Evolutionary conservation across 2,113 vertebrate species (phyloP), one percentile per base, ranked within the genome.

Genomic region (Cyprinodon brontotheroides): DNA sequence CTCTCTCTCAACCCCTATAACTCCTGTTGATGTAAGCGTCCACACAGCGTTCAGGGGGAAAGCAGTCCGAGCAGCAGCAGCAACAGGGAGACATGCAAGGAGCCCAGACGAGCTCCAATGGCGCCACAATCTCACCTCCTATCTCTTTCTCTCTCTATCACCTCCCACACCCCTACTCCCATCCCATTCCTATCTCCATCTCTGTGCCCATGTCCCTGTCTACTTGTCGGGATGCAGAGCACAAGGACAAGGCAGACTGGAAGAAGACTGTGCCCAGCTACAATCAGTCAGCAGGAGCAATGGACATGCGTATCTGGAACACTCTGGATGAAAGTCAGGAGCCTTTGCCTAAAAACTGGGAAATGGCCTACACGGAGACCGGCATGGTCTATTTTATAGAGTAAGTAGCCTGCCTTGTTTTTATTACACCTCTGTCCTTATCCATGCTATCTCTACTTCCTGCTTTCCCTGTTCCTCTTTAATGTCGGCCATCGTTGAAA

Each of bases 381-480:
- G 98, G 98, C 83, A 98, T 98, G 98, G 95, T 99, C 88, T 99
- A 99, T 92, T 99, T 99, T 91, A 99, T 99, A 9, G 98, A 99
- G 98, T 99, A 90, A 99, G 98, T 94, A 70, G 39, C 20, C 62
- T 71, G 48, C 67, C 70, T 77, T 22, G 48, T 29, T 84, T 5
- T 37, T 57, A 0, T 74, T 78, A 61, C 79, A 67, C 59, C 68
- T 61, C 12, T 39, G 66, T 87, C 76, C 75, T 77, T 78, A 47
- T 50, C 61, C 62, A 4, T 43, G 70, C 50, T 73, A 50, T 74
- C 61, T 29, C 29, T 14, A 20, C 1, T 80, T 13, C 72, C 50
- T 50, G 61, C 60, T 36, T 50, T 77, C 70, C 37, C 40, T 57
- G 50, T 47, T 64, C 45, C 41, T 38, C 40, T 17, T 43, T 40